phyloP scores from a whole-genome alignment of 2,113 vertebrate species.

The Scomber colias region DNA sequence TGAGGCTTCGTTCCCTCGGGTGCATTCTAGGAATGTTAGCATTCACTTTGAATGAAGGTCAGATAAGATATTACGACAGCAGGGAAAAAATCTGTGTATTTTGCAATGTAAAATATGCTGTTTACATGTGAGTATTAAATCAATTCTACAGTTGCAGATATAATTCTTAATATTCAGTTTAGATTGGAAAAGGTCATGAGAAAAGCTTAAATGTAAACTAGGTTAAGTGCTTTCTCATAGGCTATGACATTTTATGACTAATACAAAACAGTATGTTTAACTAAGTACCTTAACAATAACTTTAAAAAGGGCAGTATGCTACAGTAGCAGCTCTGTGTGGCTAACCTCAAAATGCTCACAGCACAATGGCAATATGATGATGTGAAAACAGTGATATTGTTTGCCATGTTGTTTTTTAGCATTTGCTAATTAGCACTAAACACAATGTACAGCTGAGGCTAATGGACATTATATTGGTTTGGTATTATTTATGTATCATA shows the following conservation, averaged over 20 bases:
- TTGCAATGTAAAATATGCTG: not conserved
- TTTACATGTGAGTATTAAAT: not conserved
- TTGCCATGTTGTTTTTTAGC: too few relatives aligned
- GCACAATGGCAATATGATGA: too few relatives aligned
- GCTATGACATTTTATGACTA: not conserved
- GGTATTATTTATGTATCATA: too few relatives aligned
- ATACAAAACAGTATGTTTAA: not conserved
- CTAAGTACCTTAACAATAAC: not conserved
- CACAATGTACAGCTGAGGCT: too few relatives aligned
- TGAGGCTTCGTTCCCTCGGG: conserved; percentile 27
- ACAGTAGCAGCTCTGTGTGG: too few relatives aligned
- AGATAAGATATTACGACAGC: conserved; percentile 3
- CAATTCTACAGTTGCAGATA: not conserved
- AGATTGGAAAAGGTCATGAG: not conserved
- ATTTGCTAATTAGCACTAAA: too few relatives aligned
- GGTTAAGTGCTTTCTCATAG: not conserved
- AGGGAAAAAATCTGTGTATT: not conserved
- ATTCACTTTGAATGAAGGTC: conserved; percentile 25
- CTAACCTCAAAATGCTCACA: too few relatives aligned
- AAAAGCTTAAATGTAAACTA: not conserved
- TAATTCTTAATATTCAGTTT: not conserved
- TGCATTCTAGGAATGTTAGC: conserved; percentile 6
- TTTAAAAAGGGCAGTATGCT: not conserved
- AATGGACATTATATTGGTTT: too few relatives aligned
- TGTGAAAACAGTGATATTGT: too few relatives aligned